Percentiles rank a stretch among this genome's conserved stretches.
phyloP scores from a whole-genome alignment of 92 coral and sea anemone species.

The Porites divaricata region DNA sequence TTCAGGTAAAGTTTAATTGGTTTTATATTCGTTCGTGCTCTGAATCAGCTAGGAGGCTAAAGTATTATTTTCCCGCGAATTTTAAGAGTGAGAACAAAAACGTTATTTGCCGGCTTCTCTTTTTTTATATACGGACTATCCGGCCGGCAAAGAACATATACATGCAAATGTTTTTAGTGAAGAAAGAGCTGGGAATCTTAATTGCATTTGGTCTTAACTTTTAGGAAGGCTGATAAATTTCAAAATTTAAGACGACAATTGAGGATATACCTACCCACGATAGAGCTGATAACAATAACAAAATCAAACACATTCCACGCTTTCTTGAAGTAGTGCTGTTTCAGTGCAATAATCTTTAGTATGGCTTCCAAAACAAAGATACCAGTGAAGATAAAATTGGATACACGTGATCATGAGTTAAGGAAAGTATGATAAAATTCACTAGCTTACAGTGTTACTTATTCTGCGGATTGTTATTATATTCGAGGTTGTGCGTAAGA shows the following conservation, averaged over 20 bases:
- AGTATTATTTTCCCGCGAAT: too few relatives aligned
- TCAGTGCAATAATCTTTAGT: conserved; percentile 74
- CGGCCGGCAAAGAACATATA: too few relatives aligned
- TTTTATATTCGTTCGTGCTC: too few relatives aligned
- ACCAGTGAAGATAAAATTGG: conserved; percentile 84
- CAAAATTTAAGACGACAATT: neutral
- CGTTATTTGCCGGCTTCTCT: too few relatives aligned
- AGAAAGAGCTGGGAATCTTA: neutral
- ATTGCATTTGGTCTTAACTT: neutral
- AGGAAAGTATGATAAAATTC: conserved; percentile 28
- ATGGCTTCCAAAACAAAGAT: conserved; percentile 84
- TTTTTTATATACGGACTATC: too few relatives aligned
- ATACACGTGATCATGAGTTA: conserved; percentile 71
- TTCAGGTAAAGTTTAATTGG: too few relatives aligned
- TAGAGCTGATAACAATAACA: conserved; percentile 78
- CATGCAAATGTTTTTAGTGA: too few relatives aligned
- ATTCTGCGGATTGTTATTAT: neutral
- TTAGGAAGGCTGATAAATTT: neutral
- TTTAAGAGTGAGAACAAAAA: too few relatives aligned
- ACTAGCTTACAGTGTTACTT: neutral
- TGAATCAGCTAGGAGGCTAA: too few relatives aligned
- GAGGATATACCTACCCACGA: conserved; percentile 67
- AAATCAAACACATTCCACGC: conserved; percentile 96
- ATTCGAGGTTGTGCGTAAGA: too few relatives aligned
- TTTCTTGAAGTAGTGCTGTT: conserved; percentile 84